Percentiles rank a stretch among this genome's conserved stretches.
These are phyloP conservation scores for Pachyrhynchus sulphureomaculatus DNA, from an alignment of 1,140 invertebrate species.

Conservation along the genomic window DNA sequence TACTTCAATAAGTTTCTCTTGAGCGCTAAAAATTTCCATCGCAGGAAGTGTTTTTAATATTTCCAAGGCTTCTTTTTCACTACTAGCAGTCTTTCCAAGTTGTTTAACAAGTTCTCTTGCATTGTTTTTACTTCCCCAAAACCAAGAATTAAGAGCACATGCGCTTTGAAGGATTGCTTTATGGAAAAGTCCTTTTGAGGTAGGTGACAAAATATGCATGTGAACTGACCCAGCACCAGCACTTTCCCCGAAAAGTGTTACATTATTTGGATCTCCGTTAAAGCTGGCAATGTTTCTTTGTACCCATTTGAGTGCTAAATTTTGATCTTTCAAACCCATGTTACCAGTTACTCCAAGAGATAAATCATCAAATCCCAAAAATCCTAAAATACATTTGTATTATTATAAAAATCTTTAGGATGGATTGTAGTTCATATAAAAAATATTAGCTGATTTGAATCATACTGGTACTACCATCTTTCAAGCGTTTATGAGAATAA, in stretches of 20 bases:
- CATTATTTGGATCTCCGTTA: slow-evolving; percentile 60
- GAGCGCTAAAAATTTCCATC: slow-evolving; percentile 15
- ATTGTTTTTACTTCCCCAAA: slow-evolving; percentile 50
- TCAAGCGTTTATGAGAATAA: no score
- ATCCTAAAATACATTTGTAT: slow-evolving; percentile 4
- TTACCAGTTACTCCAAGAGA: slow-evolving; percentile 57
- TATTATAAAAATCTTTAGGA: neutral
- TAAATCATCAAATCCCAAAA: slow-evolving; percentile 51
- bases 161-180: slow-evolving; percentile 64
- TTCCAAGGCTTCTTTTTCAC: slow-evolving; percentile 17
- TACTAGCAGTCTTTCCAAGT: neutral
- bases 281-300: slow-evolving; percentile 60
- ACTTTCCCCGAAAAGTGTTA: slow-evolving; percentile 63
- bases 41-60: slow-evolving; percentile 3
- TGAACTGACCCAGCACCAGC: slow-evolving; percentile 58
- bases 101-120: slow-evolving; percentile 1
- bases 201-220: slow-evolving; percentile 55
- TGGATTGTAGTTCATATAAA: no score
- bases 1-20: slow-evolving; percentile 24
- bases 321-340: slow-evolving; percentile 64
- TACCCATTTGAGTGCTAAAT: slow-evolving; percentile 62
- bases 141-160: slow-evolving; percentile 52
- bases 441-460: no score
- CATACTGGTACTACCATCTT: no score
- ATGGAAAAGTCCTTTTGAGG: slow-evolving; percentile 63